A percentile compares a stretch with the other conserved stretches of the same genome.
These are phyloP conservation scores for Popillia japonica DNA, from an alignment of 1,140 invertebrate genomes.

Conservation along the genomic window DNA sequence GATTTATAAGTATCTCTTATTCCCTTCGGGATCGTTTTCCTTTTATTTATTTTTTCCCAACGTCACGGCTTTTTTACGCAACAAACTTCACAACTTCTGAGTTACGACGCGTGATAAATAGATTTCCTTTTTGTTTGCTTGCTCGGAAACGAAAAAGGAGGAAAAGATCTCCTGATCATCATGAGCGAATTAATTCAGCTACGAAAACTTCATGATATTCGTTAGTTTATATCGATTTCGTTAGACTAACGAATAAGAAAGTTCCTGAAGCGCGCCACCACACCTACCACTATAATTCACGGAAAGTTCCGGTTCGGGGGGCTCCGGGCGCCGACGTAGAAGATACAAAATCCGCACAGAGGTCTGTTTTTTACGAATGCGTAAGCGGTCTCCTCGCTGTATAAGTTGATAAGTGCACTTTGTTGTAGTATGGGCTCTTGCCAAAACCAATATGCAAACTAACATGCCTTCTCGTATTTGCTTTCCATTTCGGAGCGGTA, in stretches of 20 bases:
- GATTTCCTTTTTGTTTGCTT: slow-evolving; percentile 8
- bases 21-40: slow-evolving; percentile 20
- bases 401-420: slow-evolving; percentile 32
- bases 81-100: slow-evolving; percentile 30
- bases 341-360: not conserved
- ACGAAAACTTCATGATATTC: slow-evolving; percentile 20
- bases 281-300: slow-evolving; percentile 25
- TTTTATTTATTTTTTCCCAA: slow-evolving; percentile 33
- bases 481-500: not conserved
- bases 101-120: slow-evolving; percentile 29
- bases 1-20: slow-evolving; percentile 30
- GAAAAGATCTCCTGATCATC: not conserved
- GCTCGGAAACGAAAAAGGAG: not conserved
- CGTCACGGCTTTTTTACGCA: slow-evolving; percentile 32
- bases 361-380: not conserved
- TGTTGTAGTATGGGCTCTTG: slow-evolving; percentile 19
- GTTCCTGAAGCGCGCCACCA: not conserved
- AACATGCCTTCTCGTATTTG: not conserved
- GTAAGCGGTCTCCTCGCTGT: not conserved
- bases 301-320: not conserved
- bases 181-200: slow-evolving; percentile 30
- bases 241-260: slow-evolving; percentile 3
- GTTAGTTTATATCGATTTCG: slow-evolving; percentile 9
- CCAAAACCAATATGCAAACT: slow-evolving; percentile 24
- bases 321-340: not conserved